phyloP scores from a whole-genome alignment of 2,797 vertebrate genomes.

The Protonibea diacanthus region DNA sequence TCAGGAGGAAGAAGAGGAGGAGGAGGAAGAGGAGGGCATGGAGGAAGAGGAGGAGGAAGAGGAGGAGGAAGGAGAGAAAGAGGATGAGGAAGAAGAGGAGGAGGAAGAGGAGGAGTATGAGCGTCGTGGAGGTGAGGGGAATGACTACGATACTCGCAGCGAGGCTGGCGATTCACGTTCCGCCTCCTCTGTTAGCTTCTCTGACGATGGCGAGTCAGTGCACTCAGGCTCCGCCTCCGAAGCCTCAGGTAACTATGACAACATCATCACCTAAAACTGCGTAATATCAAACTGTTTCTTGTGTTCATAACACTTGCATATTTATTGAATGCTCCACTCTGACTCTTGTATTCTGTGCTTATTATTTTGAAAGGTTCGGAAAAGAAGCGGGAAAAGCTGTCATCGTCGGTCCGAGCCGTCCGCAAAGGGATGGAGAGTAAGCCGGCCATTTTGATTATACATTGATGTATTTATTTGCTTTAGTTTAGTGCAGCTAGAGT shows the following conservation, averaged over 20 bases:
- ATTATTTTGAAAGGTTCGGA: slow-evolving; percentile 90
- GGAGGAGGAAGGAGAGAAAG: slow-evolving; percentile 80
- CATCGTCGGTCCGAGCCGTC: slow-evolving; percentile 98
- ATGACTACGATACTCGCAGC: slow-evolving; percentile 97
- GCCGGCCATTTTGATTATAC: background rate
- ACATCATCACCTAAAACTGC: too few relatives aligned
- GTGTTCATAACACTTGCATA: too few relatives aligned
- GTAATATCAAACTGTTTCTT: too few relatives aligned
- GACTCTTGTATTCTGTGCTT: slow-evolving; percentile 1
- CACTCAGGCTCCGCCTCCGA: slow-evolving; percentile 93
- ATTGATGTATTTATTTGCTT: too few relatives aligned
- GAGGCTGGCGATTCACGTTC: slow-evolving; percentile 97
- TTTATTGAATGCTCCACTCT: background rate
- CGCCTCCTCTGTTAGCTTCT: slow-evolving; percentile 94
- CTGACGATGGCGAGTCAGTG: slow-evolving; percentile 92
- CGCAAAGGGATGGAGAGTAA: slow-evolving; percentile 91
- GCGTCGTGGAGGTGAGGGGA: slow-evolving; percentile 87
- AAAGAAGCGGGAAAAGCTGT: slow-evolving; percentile 98
- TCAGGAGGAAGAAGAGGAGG: slow-evolving; percentile 81
- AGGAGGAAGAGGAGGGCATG: slow-evolving; percentile 66
- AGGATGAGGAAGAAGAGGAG: slow-evolving; percentile 87
- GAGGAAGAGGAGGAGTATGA: slow-evolving; percentile 95
- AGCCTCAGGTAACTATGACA: slow-evolving; percentile 88
- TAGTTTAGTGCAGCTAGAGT: background rate
- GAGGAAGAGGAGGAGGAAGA: slow-evolving; percentile 77